A percentile compares a stretch with the other conserved stretches of the same genome.
These are phyloP conservation scores for Philereme transversata DNA, from an alignment of 2,888 invertebrate genomes.

Conservation along the genomic window DNA sequence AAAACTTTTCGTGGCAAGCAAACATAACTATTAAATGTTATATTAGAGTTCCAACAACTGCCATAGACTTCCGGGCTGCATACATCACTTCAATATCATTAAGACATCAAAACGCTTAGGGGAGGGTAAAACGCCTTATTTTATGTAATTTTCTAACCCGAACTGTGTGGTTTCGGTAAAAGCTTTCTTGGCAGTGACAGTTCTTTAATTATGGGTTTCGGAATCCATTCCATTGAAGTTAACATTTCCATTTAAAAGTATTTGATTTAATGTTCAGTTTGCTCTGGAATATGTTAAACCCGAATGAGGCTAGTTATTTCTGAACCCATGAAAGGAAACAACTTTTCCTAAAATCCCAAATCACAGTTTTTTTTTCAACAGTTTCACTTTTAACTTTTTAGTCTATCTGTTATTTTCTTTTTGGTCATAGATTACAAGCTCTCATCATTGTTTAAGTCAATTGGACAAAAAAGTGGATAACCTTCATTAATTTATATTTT, in stretches of 20 bases:
- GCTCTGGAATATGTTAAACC: too few relatives aligned
- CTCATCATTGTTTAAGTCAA: too few relatives aligned
- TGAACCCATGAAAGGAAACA: too few relatives aligned
- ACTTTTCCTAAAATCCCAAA: too few relatives aligned
- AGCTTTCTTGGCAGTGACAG: slow-evolving; percentile 46
- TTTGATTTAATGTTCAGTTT: too few relatives aligned
- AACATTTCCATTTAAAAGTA: slow-evolving; percentile 12
- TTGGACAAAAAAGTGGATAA: too few relatives aligned
- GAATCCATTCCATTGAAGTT: slow-evolving; percentile 17
- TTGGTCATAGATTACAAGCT: too few relatives aligned
- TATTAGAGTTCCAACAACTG: slow-evolving; percentile 42
- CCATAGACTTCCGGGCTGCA: slow-evolving; percentile 67
- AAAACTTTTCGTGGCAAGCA: slow-evolving; percentile 16
- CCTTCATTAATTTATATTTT: too few relatives aligned
- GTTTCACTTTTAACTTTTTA: too few relatives aligned
- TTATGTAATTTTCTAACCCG: slow-evolving; percentile 63
- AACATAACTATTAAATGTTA: slow-evolving; percentile 30
- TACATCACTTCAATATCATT: slow-evolving; percentile 76
- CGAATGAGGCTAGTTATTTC: too few relatives aligned
- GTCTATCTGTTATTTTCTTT: too few relatives aligned
- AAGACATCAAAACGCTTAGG: slow-evolving; percentile 69
- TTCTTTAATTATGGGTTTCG: slow-evolving; percentile 34
- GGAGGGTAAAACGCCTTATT: slow-evolving; percentile 67
- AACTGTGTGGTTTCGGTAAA: slow-evolving; percentile 60
- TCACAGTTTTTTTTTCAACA: too few relatives aligned